A percentile compares a stretch with the other conserved stretches of the same genome.
phyloP scores from a whole-genome alignment of 2,113 vertebrate genomes.

The Hypocryptadius cinnamomeus region DNA sequence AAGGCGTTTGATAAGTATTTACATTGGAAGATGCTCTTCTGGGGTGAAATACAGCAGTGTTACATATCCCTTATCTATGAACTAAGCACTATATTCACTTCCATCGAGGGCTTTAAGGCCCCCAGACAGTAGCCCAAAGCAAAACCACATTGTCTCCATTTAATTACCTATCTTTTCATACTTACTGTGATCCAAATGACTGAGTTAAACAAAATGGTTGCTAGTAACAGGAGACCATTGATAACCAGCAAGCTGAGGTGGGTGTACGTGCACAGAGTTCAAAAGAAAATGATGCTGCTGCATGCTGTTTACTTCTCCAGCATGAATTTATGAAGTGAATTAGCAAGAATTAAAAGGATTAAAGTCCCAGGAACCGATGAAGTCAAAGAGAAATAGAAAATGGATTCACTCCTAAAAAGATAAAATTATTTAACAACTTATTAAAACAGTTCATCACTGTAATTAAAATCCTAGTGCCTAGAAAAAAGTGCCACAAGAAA shows the following conservation, averaged over 20 bases:
- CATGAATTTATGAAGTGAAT: background rate
- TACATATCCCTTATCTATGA: background rate
- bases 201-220: background rate
- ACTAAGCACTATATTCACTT: background rate
- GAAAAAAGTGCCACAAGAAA: slow-evolving; percentile 39
- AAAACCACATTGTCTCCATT: background rate
- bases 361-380: background rate
- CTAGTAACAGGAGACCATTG: background rate
- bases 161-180: background rate
- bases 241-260: background rate
- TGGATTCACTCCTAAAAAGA: slow-evolving; percentile 1
- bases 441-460: slow-evolving; percentile 63
- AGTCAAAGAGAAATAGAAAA: background rate
- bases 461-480: slow-evolving; percentile 52
- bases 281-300: background rate
- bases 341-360: slow-evolving; percentile 9
- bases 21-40: background rate
- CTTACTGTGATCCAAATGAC: background rate
- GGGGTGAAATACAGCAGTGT: background rate
- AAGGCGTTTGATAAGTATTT: background rate
- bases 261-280: background rate
- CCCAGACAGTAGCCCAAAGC: background rate
- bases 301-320: background rate
- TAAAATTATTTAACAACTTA: slow-evolving; percentile 58
- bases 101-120: background rate